Percentiles rank a stretch among this genome's conserved stretches.
Conservation (phyloP, 2,888 invertebrate genomes). For the Synanthedon andrenaeformis region DNA sequence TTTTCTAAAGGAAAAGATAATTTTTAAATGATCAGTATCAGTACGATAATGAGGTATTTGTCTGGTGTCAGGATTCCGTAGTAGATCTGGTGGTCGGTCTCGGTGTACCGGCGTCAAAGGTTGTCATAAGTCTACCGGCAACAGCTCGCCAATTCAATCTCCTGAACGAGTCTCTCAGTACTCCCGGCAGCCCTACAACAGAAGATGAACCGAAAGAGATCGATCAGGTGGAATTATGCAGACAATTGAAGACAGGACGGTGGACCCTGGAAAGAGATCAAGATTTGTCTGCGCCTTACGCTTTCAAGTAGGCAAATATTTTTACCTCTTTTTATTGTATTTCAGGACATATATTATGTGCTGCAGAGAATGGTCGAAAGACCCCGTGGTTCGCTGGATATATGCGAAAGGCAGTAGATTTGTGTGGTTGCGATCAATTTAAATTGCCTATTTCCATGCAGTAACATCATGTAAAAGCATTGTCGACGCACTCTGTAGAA, state of each 20-base stretch:
- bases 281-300: constrained; percentile 82
- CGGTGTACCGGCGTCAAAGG: constrained; percentile 77
- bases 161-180: constrained; percentile 73
- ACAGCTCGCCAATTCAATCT: constrained; percentile 77
- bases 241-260: constrained; percentile 66
- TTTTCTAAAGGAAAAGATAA: no score
- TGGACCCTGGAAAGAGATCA: constrained; percentile 84
- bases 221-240: constrained; percentile 73
- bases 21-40: no score
- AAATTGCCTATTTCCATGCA: no score
- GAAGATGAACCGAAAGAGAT: constrained; percentile 67
- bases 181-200: constrained; percentile 75
- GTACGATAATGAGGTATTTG: no score
- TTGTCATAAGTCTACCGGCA: constrained; percentile 79
- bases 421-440: no score
- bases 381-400: no score
- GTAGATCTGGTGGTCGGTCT: constrained; percentile 79
- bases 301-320: constrained; percentile 68
- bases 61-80: constrained; percentile 76
- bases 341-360: no score
- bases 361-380: no score
- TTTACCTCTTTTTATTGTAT: no score
- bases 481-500: no score
- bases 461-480: no score
- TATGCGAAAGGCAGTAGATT: no score